Percentiles rank a stretch among this genome's conserved stretches.
Evolutionary conservation across 2,113 vertebrate species (phyloP).

Genomic region (Panthera tigris): DNA sequence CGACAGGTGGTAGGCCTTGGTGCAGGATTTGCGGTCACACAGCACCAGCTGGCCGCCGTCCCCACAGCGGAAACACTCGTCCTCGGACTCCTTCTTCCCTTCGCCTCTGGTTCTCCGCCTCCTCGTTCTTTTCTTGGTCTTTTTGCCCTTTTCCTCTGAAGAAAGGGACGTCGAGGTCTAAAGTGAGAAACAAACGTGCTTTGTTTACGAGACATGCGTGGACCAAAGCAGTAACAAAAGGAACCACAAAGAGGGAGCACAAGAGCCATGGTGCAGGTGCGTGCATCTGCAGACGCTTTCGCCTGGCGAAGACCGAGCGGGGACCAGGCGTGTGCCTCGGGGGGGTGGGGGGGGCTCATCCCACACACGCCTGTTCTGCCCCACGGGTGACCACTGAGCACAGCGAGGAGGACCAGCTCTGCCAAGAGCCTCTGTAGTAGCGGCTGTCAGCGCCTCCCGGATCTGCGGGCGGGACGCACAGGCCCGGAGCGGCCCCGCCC

Average conservation of each 20-base stretch:
- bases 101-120: constrained; percentile 85
- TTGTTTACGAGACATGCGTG: neutral
- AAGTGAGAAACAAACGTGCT: neutral
- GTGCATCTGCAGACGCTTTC: neutral
- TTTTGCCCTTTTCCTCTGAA: constrained; percentile 93
- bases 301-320: no score
- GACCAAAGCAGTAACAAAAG: neutral
- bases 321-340: neutral
- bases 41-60: constrained; percentile 96
- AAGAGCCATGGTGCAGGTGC: neutral
- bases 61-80: constrained; percentile 97
- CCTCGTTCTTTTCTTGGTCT: constrained; percentile 89
- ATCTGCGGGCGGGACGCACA: rapidly evolving
- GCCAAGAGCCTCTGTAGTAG: neutral
- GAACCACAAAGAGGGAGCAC: neutral
- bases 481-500: neutral
- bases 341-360: neutral
- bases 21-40: constrained; percentile 95
- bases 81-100: constrained; percentile 92
- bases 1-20: constrained; percentile 97
- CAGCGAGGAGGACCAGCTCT: neutral
- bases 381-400: neutral
- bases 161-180: constrained; percentile 88
- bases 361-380: neutral
- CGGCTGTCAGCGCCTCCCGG: neutral